These are phyloP conservation scores for Penaeus indicus DNA, from an alignment of 1,140 invertebrate genomes.

Conservation along the genomic window DNA sequence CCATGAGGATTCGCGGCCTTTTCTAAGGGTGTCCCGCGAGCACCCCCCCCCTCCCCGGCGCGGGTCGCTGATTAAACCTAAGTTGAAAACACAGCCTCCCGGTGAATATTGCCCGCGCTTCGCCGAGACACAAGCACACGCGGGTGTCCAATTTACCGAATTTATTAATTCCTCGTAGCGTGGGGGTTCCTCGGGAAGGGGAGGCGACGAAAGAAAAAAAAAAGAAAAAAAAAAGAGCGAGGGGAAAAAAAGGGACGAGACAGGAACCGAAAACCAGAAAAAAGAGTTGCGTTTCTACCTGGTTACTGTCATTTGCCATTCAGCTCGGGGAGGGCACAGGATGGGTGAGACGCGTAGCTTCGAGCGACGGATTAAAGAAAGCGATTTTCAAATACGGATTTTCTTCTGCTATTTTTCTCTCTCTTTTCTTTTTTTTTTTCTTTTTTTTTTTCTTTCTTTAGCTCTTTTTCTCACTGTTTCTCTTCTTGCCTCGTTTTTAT, in stretches of 20 bases:
- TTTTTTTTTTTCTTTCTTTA: too few species aligned
- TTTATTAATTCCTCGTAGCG: slow-evolving; percentile 32
- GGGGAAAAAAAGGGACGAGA: not conserved
- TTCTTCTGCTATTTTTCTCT: too few species aligned
- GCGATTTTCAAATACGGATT: too few species aligned
- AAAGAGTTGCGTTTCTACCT: too few species aligned
- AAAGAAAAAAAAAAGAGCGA: slow-evolving; percentile 5
- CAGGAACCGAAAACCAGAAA: not conserved
- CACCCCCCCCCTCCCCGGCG: not conserved
- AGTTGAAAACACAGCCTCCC: slow-evolving; percentile 44
- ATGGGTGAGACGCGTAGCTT: too few species aligned
- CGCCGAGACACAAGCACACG: not conserved
- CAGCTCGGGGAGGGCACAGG: not conserved
- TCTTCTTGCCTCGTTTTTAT: too few species aligned
- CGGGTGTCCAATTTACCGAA: slow-evolving; percentile 39
- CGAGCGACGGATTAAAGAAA: too few species aligned
- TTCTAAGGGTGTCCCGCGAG: not conserved
- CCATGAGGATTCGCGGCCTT: too few species aligned
- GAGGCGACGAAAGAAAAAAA: not conserved
- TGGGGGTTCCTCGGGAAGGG: not conserved
- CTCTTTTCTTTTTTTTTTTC: too few species aligned
- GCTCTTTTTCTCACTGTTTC: too few species aligned
- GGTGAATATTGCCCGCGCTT: slow-evolving; percentile 46
- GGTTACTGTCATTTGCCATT: not conserved
- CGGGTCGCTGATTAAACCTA: not conserved